Percentiles rank a stretch among this genome's conserved stretches.
phyloP scores from a whole-genome alignment of 2,797 vertebrate species.

The Muscicapa comitata region DNA sequence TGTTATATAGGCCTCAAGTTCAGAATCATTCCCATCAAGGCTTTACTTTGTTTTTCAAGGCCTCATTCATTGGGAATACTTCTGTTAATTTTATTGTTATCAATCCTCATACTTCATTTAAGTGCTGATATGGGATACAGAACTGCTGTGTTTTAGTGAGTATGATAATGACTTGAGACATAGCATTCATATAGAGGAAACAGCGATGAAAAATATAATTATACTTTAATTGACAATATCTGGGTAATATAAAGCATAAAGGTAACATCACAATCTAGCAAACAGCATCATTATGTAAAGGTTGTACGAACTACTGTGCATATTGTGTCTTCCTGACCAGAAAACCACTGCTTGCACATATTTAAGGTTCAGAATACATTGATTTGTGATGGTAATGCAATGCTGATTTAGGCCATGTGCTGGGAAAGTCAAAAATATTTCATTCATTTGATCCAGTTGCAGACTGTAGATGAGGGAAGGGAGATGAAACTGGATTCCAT shows the following conservation, averaged over 20 bases:
- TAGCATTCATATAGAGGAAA: background rate
- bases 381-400: background rate
- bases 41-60: constrained; percentile 19
- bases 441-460: background rate
- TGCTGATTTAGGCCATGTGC: background rate
- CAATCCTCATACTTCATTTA: constrained; percentile 39
- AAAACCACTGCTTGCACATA: background rate
- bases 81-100: constrained; percentile 20
- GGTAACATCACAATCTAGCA: background rate
- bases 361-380: background rate
- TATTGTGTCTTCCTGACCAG: background rate
- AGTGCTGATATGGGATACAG: constrained; percentile 23
- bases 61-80: background rate
- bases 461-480: background rate
- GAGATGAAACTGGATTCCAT: background rate
- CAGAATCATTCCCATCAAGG: constrained; percentile 13
- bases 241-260: background rate
- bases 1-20: background rate
- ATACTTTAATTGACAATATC: background rate
- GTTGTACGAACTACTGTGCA: background rate
- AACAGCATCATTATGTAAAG: background rate
- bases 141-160: constrained; percentile 6
- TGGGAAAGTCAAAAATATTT: background rate
- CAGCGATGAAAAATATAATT: background rate
- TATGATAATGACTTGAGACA: background rate